These are phyloP conservation scores for Melanotus villosus DNA, from an alignment of 2,888 invertebrate genomes.

Conservation along the genomic window DNA sequence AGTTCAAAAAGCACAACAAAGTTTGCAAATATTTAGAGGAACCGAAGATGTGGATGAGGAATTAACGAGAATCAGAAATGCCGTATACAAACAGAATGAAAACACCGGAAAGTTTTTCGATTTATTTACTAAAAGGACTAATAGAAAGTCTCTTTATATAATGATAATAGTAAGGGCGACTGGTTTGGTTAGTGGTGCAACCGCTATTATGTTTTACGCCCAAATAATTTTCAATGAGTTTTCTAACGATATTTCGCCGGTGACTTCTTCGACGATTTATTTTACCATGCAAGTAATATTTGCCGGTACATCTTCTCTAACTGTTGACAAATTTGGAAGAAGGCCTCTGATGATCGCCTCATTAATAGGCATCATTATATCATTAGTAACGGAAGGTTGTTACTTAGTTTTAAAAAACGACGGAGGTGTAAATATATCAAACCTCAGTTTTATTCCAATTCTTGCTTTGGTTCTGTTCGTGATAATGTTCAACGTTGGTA, in stretches of 20 bases:
- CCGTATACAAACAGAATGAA: slow-evolving; percentile 65
- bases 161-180: slow-evolving; percentile 72
- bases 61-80: slow-evolving; percentile 55
- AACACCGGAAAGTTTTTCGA: slow-evolving; percentile 70
- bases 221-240: slow-evolving; percentile 73
- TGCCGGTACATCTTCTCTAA: slow-evolving; percentile 71
- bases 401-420: slow-evolving; percentile 66
- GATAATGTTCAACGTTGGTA: slow-evolving; percentile 67
- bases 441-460: slow-evolving; percentile 69
- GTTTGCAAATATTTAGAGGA: slow-evolving; percentile 73
- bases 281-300: slow-evolving; percentile 72
- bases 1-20: slow-evolving; percentile 67
- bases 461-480: slow-evolving; percentile 68
- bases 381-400: slow-evolving; percentile 62
- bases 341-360: slow-evolving; percentile 75
- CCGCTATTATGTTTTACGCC: slow-evolving; percentile 74
- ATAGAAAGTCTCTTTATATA: slow-evolving; percentile 75
- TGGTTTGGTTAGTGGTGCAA: slow-evolving; percentile 74
- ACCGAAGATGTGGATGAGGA: slow-evolving; percentile 69
- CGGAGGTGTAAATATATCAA: slow-evolving; percentile 56
- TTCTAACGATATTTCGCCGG: slow-evolving; percentile 66
- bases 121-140: slow-evolving; percentile 70
- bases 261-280: slow-evolving; percentile 71
- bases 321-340: slow-evolving; percentile 76
- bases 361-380: slow-evolving; percentile 60